phyloP scores from a whole-genome alignment of 2,888 invertebrate species.

The Pristionchus maxplancki region DNA sequence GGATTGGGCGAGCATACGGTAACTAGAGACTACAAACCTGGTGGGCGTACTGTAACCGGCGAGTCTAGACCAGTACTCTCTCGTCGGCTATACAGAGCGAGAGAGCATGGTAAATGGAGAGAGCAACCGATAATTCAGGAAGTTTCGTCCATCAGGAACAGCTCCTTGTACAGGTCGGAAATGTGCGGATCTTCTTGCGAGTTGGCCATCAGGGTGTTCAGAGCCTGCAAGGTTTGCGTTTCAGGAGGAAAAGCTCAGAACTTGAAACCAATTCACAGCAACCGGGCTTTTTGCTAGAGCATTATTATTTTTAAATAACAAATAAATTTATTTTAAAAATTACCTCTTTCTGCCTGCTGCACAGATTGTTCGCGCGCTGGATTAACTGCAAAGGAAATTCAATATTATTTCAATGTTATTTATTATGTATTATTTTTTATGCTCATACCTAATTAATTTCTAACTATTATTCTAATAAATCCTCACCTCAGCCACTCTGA shows the following conservation, averaged over 20 bases:
- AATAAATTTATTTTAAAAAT: neutral
- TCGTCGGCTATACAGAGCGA: too few species aligned
- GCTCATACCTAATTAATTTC: neutral
- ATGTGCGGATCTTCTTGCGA: neutral
- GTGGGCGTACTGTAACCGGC: neutral
- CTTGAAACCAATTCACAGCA: too few species aligned
- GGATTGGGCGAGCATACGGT: neutral
- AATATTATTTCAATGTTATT: neutral
- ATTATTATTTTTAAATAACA: neutral
- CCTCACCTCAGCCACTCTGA: conserved; percentile 19
- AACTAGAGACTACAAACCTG: conserved; percentile 10
- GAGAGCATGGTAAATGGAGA: neutral
- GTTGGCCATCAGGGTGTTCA: neutral
- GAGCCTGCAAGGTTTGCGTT: neutral
- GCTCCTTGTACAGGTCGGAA: conserved; percentile 16
- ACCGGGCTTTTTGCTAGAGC: neutral
- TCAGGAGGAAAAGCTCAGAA: neutral
- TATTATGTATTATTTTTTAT: too few species aligned
- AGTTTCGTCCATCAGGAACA: neutral
- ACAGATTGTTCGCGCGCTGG: neutral
- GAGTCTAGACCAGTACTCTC: neutral
- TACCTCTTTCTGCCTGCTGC: neutral
- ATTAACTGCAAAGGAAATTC: neutral
- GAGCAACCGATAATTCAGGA: too few species aligned
- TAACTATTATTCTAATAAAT: neutral